phyloP scores from a whole-genome alignment of 1,140 invertebrate species.

The Euwallacea fornicatus region DNA sequence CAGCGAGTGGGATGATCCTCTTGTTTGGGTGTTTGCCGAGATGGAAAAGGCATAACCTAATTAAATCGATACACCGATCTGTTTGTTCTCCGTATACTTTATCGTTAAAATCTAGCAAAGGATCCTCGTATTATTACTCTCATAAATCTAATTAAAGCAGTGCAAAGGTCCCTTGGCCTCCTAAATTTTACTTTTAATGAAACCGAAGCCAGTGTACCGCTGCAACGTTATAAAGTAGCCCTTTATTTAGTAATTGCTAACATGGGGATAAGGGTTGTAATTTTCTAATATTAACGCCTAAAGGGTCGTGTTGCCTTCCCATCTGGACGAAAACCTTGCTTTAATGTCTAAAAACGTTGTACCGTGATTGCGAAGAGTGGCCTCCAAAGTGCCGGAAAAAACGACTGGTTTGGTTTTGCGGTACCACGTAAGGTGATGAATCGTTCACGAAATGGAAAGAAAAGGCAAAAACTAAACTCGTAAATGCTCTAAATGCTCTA shows the following conservation, averaged over 20 bases:
- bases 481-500: too few relatives aligned
- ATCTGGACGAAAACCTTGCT: slow-evolving; percentile 30
- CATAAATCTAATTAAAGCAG: slow-evolving; percentile 24
- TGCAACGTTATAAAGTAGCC: slow-evolving; percentile 35
- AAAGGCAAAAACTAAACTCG: too few relatives aligned
- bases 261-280: slow-evolving; percentile 41
- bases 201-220: slow-evolving; percentile 26
- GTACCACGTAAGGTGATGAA: too few relatives aligned
- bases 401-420: too few relatives aligned
- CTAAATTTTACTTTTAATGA: slow-evolving; percentile 36
- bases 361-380: too few relatives aligned
- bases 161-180: neutral
- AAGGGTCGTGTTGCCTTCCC: neutral
- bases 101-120: neutral
- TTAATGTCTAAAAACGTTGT: too few relatives aligned
- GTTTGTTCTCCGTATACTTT: neutral
- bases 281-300: slow-evolving; percentile 41
- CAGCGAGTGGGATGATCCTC: slow-evolving; percentile 9
- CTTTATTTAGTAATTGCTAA: slow-evolving; percentile 42
- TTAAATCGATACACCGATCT: slow-evolving; percentile 1
- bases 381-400: too few relatives aligned
- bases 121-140: neutral
- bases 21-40: slow-evolving; percentile 9
- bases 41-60: slow-evolving; percentile 3
- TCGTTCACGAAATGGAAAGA: too few relatives aligned